These are phyloP conservation scores for Micrasema minimum DNA, from an alignment of 1,140 invertebrate genomes.

Conservation along the genomic window DNA sequence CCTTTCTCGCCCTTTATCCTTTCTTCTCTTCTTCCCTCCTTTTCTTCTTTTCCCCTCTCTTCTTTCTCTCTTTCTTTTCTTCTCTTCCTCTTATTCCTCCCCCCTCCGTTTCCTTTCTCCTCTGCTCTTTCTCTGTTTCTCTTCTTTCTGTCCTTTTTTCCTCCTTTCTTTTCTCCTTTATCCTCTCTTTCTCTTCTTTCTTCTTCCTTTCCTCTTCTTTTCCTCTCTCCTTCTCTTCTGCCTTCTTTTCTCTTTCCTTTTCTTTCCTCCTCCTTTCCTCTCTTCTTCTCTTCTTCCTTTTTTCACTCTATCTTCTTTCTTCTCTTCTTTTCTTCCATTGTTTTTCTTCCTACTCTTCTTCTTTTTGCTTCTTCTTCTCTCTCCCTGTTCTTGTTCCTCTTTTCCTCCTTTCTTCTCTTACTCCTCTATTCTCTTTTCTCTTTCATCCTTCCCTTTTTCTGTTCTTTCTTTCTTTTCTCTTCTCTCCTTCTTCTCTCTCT, in stretches of 20 bases:
- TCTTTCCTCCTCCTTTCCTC: neutral
- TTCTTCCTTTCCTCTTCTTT: neutral
- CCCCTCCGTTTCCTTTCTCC: neutral
- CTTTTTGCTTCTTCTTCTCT: neutral
- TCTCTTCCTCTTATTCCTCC: neutral
- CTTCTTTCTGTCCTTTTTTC: neutral
- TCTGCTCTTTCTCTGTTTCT: neutral
- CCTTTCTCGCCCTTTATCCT: neutral
- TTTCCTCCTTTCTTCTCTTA: neutral
- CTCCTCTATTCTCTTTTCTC: neutral
- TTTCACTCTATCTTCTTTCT: neutral
- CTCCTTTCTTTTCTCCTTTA: neutral
- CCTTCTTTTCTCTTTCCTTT: neutral
- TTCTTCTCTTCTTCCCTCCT: neutral
- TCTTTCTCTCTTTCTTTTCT: constrained; percentile 1
- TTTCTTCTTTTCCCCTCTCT: neutral
- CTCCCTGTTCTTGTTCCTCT: neutral
- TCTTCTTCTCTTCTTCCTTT: neutral
- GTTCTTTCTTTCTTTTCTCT: neutral
- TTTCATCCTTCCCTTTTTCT: neutral
- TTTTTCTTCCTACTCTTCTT: neutral
- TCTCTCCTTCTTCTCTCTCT: neutral
- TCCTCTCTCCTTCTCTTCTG: neutral
- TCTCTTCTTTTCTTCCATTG: neutral
- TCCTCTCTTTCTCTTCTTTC: neutral